Base-by-base conservation (phyloP, 2,113 vertebrate species). In the Grantiella picta region DNA sequence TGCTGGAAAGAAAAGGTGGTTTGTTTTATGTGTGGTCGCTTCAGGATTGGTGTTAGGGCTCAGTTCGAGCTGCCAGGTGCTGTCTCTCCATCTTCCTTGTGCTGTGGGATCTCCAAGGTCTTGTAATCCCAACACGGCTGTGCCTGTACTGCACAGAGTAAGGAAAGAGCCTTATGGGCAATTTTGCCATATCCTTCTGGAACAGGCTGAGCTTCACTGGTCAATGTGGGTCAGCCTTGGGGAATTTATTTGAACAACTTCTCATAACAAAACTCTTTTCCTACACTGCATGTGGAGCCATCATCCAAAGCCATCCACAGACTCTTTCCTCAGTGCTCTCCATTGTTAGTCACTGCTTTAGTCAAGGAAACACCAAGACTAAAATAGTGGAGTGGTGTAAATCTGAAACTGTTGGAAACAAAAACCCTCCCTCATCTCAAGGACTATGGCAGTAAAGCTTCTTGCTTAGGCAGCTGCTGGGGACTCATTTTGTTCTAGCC, bases 201-300 rank as follows among this genome's bases (percentile, higher is more conserved):
- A 80, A 70, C 0, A 0, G 47, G 35, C 36, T 83, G 64, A 71
- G n/a, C 61, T 91, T 63, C 60, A 10, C 53, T 18, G 9, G 11
- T 33, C 2, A 0, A 22, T 3, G 27, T 35, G 11, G 35, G 35
- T n/a, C n/a, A n/a, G n/a, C 49, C 73, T 60, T 31, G 10, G 35
- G n/a, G 29, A 21, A 35, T 47, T 66, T 24, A 25, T 33, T n/a
- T 59, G 29, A 70, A 27, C 22, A 57, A 17, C 8, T 50, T 47
- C 40, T 44, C 13, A 1, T 19, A 79, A 29, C 24, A 54, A 44
- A 90, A 60, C 21, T 29, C 0, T 17, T 57, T 29, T 61, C 40
- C 86, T 28, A n/a, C 0, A 0, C 19, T 59, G 15, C 24, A 18
- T 5, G 1, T 28, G 35, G 33, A 78, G 15, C n/a, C 22, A 4